Evolutionary conservation across 2,113 vertebrate genomes (phyloP), one percentile per base, ranked within the genome.

Genomic region (Ia io): DNA sequence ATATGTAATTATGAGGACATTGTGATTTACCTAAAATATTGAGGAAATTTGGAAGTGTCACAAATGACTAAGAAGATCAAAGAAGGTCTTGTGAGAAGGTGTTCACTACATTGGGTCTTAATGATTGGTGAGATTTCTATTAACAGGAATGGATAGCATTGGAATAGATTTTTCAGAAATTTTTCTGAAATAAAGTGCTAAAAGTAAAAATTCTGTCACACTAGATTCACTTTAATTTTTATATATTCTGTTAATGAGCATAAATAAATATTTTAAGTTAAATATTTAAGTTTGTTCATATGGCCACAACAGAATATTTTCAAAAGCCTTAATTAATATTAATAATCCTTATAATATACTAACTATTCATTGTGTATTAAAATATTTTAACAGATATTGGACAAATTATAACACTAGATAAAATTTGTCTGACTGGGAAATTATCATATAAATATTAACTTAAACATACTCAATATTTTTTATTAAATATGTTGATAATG

Each of bases 151-250:
- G 22, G 9, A 35, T 3, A 80, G 5, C 17, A 70, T 56, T 40
- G 56, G 35, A 63, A 16, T 56, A 40, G 12, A 1, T 32, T 71
- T 88, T 85, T 85, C 44, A 88, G 92, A 23, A 20, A 70, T 84
- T 83, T 92, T 49, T n/a, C 42, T 49, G 13, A 92, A 95, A 87
- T 73, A 85, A 61, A 59, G 11, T 84, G 7, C 88, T 80, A 77
- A 76, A n/a, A 87, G 44, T 71, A n/a, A 74, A 84, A 92, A 63
- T n/a, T 70, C 5, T 65, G 3, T 59, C 35, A 53, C 77, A 63
- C 17, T 79, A 76, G 14, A 69, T 37, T 90, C 18, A 87, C 9
- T 49, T 90, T 61, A 44, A 78, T 53, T 94, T 92, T 78, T 1
- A 44, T 23, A 84, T 32, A 93, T 7, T 91, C n/a, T 82, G 25